Base-by-base conservation (phyloP, 1,140 invertebrate genomes). In the Hyposmocoma kahamanoa region DNA sequence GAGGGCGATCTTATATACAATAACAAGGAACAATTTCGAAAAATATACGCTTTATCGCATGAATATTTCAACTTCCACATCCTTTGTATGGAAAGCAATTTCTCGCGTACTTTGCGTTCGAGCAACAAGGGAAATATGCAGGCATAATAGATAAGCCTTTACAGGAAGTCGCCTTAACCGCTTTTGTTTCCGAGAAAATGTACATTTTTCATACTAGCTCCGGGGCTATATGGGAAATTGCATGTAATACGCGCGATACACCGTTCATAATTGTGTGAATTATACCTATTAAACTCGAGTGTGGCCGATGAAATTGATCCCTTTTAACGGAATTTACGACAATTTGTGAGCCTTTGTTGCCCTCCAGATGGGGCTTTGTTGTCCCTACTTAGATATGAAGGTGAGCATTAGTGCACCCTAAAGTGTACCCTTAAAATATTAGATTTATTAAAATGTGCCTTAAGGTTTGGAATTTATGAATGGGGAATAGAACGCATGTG, bases 61-160 rank as follows among this genome's bases (percentile, higher is more conserved):
- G 46, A 49, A 58, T 58, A 58, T 44, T 58, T 49, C 21, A 53
- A 50, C 46, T 38, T 19, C 39, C 50, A n/a, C 54, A 51, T 60
- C 51, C 59, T 59, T 44, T 62, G 58, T 66, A 70, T 64, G 55
- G 62, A 67, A 73, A 68, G 67, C 71, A 73, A 78, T 83, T 77
- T 84, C 67, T 60, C 71, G 70, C 65, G 69, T 68, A 74, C 71
- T 75, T 79, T 80, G 72, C 69, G 50, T 65, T 67, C 60, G 72
- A 72, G 58, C 68, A 61, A 58, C 62, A 61, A 59, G 66, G 62
- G 56, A 63, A 69, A 71, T 72, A 70, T 70, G 61, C 62, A 63
- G 59, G 71, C 59, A 63, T 72, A 70, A 67, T 65, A 71, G 64
- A 71, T 67, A 71, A 72, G 68, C 56, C 56, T 67, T 64, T 64